Evolutionary conservation across 2,888 invertebrate genomes (phyloP), one percentile per base, ranked within the genome.

Genomic region (Margaritifera margaritifera): DNA sequence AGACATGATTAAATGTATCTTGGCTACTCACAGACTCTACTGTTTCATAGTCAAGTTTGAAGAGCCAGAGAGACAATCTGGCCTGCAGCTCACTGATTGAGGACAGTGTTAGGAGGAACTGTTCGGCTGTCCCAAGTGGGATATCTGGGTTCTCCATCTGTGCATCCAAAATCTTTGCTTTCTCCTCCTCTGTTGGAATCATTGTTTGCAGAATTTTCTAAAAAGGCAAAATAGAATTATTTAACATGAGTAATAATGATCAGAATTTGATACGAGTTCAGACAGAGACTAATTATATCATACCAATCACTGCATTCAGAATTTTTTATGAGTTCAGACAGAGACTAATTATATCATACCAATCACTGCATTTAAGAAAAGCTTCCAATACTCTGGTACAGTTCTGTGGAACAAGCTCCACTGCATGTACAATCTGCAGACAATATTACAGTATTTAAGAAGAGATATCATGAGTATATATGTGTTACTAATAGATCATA

Each of bases 41-140:
- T 90, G 95, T 95, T 90, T 99, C 99, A 91, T 98, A 99, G 91
- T 99, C 99, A 80, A 99, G 92, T 90, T 98, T 98, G 92, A 99
- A 99, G 74, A 98, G 95, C 99, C 99, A 99, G 75, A 99, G 93
- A 90, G 95, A 96, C 50, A 99, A 92, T 82, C 99, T 92, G 59
- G 97, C 96, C 62, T 96, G 94, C 72, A 99, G 92, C 91, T 99
- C 98, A 58, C 96, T 96, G 82, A 99, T 97, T 61, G 98, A 96
- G 52, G 97, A 95, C 78, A 99, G 91, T 25, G 97, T 98, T 58
- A 99, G 92, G n/a, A 99, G 93, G 90, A 99, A 99, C 90, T 99
- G 98, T 90, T 99, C 99, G 0, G 99, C 99, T 86, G 95, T 96
- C 71, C 99, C 99, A 74, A 97, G 90, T 19, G 96, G 96, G 57